These are phyloP conservation scores for Halcyon senegalensis DNA, from an alignment of 2,113 vertebrate species.

Conservation along the genomic window DNA sequence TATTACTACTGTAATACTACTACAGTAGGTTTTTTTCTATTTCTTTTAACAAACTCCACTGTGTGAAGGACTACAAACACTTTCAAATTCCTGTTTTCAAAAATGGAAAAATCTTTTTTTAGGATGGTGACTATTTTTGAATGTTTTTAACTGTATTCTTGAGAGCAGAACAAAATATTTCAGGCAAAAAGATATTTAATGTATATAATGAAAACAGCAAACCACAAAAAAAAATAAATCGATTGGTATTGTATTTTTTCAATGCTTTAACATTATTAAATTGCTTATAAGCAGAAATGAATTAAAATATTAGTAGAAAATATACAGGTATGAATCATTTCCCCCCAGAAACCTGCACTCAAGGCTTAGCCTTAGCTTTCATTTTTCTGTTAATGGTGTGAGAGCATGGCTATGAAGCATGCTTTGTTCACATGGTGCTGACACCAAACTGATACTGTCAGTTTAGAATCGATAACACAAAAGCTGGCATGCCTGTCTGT, in stretches of 20 bases:
- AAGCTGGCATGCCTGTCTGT: background rate
- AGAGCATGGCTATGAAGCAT: background rate
- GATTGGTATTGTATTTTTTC: background rate
- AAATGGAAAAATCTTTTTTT: background rate
- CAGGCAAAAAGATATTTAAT: background rate
- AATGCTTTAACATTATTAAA: background rate
- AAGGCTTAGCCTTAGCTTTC: conserved; percentile 58
- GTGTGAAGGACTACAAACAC: background rate
- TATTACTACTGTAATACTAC: background rate
- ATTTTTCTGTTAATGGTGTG: conserved; percentile 7
- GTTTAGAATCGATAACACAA: background rate
- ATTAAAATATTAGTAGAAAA: background rate
- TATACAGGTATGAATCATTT: background rate
- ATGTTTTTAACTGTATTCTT: background rate
- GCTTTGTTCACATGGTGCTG: background rate
- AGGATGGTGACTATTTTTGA: background rate
- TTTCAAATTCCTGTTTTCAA: background rate
- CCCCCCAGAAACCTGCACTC: conserved; percentile 58
- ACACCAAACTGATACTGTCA: background rate
- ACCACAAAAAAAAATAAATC: background rate
- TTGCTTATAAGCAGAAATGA: background rate
- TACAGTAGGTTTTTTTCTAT: background rate
- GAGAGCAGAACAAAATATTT: background rate
- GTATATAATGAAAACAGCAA: background rate
- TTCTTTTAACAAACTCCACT: background rate